Evolutionary conservation across 2,113 vertebrate species (phyloP).

Genomic region (Sialia sialis): DNA sequence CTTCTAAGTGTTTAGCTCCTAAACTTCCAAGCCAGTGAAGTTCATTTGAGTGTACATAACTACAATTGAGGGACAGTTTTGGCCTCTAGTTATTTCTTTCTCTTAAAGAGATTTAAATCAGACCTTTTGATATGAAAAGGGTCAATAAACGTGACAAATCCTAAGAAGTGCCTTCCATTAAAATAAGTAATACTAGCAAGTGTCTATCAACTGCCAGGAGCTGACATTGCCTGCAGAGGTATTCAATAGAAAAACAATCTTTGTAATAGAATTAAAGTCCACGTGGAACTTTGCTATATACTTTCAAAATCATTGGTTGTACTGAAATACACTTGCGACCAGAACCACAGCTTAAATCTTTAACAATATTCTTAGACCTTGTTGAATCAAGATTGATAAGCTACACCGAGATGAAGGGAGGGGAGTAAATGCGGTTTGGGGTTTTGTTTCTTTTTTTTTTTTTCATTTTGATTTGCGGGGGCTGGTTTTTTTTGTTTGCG

Average conservation of each 20-base stretch:
- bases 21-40: not conserved
- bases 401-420: not conserved
- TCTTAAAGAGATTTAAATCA: not conserved
- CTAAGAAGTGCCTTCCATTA: not conserved
- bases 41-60: not conserved
- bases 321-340: not conserved
- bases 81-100: not conserved
- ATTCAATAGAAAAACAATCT: not conserved
- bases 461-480: too few species aligned
- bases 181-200: not conserved
- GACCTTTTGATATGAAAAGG: not conserved
- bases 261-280: not conserved
- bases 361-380: not conserved
- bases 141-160: conserved; percentile 11
- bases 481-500: not conserved
- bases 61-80: not conserved
- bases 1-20: not conserved
- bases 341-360: not conserved
- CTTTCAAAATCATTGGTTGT: not conserved
- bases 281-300: not conserved
- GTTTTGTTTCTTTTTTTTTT: not conserved
- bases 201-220: conserved; percentile 6
- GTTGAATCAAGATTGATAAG: not conserved
- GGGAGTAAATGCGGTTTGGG: not conserved
- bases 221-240: not conserved